These are phyloP conservation scores for Ophiothrix spiculata DNA, from an alignment of 35 echinoderm and acorn worm genomes.

Conservation along the genomic window DNA sequence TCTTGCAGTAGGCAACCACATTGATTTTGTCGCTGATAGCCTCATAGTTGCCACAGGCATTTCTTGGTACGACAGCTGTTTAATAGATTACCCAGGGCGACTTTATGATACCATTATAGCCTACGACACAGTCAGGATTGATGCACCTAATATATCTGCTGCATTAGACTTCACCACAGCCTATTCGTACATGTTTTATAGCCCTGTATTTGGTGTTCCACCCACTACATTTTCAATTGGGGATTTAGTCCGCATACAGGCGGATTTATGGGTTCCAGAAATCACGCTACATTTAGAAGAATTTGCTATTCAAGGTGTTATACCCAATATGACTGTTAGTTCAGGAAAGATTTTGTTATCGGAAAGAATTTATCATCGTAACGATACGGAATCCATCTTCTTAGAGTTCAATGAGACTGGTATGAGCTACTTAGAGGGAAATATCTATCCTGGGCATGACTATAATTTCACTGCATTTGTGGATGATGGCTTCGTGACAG, in stretches of 20 bases:
- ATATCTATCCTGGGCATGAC: slow-evolving; percentile 32
- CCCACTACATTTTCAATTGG: slow-evolving; percentile 67
- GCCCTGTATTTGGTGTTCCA: not conserved
- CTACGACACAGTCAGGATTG: slow-evolving; percentile 52
- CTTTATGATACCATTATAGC: slow-evolving; percentile 51
- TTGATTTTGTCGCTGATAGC: slow-evolving; percentile 77
- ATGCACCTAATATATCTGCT: slow-evolving; percentile 57
- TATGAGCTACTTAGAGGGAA: not conserved
- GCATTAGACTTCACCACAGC: slow-evolving; percentile 51
- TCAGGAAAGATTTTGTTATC: slow-evolving; percentile 34
- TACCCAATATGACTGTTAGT: slow-evolving; percentile 39
- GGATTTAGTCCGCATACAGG: slow-evolving; percentile 53
- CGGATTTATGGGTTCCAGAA: slow-evolving; percentile 60
- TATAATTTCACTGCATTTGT: slow-evolving; percentile 51
- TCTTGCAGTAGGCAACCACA: slow-evolving; percentile 54
- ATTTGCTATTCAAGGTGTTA: slow-evolving; percentile 39
- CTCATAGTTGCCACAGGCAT: slow-evolving; percentile 42
- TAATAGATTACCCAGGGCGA: slow-evolving; percentile 60
- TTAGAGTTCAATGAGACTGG: slow-evolving; percentile 8
- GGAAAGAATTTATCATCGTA: slow-evolving; percentile 50
- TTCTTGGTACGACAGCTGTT: slow-evolving; percentile 63
- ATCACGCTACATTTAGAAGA: slow-evolving; percentile 61
- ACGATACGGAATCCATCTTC: slow-evolving; percentile 63
- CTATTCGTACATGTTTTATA: slow-evolving; percentile 44
- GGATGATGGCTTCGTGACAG: slow-evolving; percentile 42